Percentiles rank a stretch among this genome's conserved stretches.
Conservation (phyloP, 2,113 vertebrate genomes). For the Plecotus auritus region DNA sequence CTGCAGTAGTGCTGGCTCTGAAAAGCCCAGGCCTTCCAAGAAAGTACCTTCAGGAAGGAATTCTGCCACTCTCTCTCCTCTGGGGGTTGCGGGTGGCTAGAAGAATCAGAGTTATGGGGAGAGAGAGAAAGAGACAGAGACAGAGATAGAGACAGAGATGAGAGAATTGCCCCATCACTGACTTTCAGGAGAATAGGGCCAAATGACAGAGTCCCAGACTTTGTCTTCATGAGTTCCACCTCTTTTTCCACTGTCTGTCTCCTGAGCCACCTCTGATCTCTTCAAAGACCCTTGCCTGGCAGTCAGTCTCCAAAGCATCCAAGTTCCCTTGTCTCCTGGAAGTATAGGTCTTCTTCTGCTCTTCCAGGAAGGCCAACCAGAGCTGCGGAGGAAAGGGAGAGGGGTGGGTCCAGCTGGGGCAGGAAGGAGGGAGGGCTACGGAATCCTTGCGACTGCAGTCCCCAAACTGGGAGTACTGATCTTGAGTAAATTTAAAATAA, state of each 20-base stretch:
- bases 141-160: neutral
- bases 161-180: neutral
- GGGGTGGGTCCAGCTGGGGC: neutral
- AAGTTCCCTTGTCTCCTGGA: neutral
- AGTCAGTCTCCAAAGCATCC: neutral
- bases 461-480: neutral
- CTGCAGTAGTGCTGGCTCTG: neutral
- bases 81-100: neutral
- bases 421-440: neutral
- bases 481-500: neutral
- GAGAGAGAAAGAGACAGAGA: neutral
- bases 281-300: neutral
- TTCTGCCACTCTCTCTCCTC: neutral
- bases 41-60: neutral
- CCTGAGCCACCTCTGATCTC: neutral
- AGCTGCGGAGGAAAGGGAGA: neutral
- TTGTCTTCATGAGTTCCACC: neutral
- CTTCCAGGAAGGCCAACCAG: neutral
- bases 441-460: neutral
- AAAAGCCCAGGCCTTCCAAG: constrained; percentile 6
- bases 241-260: neutral
- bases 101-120: neutral
- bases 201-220: neutral
- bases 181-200: neutral
- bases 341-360: neutral